Evolutionary conservation across 2,888 invertebrate species (phyloP), one percentile per base, ranked within the genome.

Genomic region (Apodemia duryi): DNA sequence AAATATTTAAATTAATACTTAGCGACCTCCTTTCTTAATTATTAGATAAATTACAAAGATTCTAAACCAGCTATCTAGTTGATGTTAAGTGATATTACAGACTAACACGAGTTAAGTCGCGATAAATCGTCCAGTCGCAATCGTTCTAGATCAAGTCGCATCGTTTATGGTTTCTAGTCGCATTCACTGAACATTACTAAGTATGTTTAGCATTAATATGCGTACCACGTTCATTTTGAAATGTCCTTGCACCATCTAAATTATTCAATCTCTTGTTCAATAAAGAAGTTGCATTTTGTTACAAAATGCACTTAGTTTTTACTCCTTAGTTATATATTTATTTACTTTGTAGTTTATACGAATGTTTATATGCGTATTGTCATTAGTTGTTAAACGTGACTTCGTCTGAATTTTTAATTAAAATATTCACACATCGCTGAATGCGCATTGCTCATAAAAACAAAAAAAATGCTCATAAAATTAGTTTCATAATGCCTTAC

Each of bases 201-300:
- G 51, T 51, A 29, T 51, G 7, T 21, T 63, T 41, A 62, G 35
- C 29, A 64, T 64, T 60, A 61, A 35, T 64, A 64, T 64, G 61
- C 64, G 61, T 29, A 13, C 38, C 63, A 13, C 49, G 35, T 35
- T 21, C 61, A 51, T 46, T 35, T 38, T 61, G 54, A 29, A 54
- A 54, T 54, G 64, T 64, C 64, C 61, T 64, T 64, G 64, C 64
- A 49, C 54, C 54, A 54, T 54, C 54, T 54, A 54, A 54, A 29
- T 54, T 49, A 49, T 46, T 29, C 46, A 62, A 62, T 32, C 13
- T 62, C 60, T 64, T 43, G 43, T 43, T 64, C 49, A 64, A 38
- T 49, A 60, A 61, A 35, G 32, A 52, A 38, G 63, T 64, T 64
- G 61, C 51, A 51, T 64, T 64, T 61, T 64, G 46, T 64, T 64